phyloP scores from a whole-genome alignment of 92 coral and sea anemone genomes.

The Heteractis magnifica region DNA sequence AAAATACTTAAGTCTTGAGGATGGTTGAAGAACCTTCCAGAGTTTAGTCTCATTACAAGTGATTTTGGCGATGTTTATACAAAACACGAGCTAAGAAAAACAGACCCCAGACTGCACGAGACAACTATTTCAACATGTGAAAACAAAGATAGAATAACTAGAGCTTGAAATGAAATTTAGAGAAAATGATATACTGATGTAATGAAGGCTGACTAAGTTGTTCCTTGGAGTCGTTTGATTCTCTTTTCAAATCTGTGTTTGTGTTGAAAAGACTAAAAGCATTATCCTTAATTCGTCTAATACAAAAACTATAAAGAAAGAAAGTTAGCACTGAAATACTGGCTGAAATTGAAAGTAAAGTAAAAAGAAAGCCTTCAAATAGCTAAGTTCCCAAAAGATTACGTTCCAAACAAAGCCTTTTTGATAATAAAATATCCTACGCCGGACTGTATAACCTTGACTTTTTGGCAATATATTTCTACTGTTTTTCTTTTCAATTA shows the following conservation, averaged over 20 bases:
- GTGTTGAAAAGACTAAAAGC: too few species aligned
- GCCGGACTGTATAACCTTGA: not conserved
- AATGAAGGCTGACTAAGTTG: not conserved
- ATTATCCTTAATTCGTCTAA: too few species aligned
- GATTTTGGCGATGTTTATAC: not conserved
- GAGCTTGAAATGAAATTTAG: not conserved
- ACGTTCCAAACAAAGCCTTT: not conserved
- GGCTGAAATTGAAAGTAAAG: too few species aligned
- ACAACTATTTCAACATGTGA: constrained; percentile 24
- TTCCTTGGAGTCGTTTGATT: too few species aligned
- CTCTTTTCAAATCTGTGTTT: too few species aligned
- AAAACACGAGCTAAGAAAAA: constrained; percentile 1
- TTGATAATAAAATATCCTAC: not conserved
- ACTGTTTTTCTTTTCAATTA: constrained; percentile 2
- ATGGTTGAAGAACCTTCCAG: not conserved
- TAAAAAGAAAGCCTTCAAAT: not conserved
- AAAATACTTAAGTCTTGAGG: not conserved
- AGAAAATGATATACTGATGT: not conserved
- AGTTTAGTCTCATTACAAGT: not conserved
- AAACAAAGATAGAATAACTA: not conserved
- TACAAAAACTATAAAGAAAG: not conserved
- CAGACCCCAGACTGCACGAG: constrained; percentile 1
- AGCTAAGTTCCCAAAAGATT: not conserved
- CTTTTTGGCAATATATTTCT: not conserved
- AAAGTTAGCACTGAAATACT: not conserved